These are phyloP conservation scores for Cygnus buccinator DNA, from an alignment of 2,113 vertebrate species.

Conservation along the genomic window DNA sequence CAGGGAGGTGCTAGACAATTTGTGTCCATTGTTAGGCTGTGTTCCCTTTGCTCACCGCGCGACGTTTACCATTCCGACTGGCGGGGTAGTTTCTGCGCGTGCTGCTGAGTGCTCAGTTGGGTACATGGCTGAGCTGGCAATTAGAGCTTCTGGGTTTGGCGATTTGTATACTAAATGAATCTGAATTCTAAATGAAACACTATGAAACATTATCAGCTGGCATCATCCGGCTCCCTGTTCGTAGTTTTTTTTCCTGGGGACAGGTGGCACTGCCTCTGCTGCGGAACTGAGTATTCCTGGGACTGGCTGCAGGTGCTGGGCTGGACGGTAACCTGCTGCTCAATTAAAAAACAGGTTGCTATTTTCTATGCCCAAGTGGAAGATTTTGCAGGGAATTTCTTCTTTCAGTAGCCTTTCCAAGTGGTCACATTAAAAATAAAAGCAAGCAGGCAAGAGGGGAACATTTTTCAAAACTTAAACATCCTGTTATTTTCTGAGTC, in stretches of 20 bases:
- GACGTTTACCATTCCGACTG: background rate
- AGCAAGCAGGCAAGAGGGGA: background rate
- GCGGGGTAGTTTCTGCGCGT: background rate
- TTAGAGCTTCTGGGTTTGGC: background rate
- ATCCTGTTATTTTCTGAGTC: background rate
- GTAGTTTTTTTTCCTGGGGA: background rate
- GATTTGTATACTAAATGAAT: background rate
- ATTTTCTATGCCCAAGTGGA: background rate
- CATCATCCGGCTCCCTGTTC: background rate
- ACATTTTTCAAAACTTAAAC: background rate
- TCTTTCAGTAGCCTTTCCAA: background rate
- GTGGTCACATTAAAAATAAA: slow-evolving; percentile 10
- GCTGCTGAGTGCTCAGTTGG: background rate
- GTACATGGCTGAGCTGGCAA: background rate
- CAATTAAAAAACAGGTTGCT: background rate
- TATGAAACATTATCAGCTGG: background rate
- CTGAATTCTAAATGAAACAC: too few species aligned
- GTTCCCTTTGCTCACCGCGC: background rate
- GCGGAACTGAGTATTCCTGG: background rate
- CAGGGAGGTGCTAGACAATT: background rate
- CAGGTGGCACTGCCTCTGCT: background rate
- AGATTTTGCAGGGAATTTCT: slow-evolving; percentile 2
- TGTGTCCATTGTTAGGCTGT: fast-evolving
- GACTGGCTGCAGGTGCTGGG: background rate
- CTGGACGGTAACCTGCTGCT: background rate